These are phyloP conservation scores for Mormyrus iriodes DNA, from an alignment of 2,113 vertebrate genomes.

Conservation along the genomic window DNA sequence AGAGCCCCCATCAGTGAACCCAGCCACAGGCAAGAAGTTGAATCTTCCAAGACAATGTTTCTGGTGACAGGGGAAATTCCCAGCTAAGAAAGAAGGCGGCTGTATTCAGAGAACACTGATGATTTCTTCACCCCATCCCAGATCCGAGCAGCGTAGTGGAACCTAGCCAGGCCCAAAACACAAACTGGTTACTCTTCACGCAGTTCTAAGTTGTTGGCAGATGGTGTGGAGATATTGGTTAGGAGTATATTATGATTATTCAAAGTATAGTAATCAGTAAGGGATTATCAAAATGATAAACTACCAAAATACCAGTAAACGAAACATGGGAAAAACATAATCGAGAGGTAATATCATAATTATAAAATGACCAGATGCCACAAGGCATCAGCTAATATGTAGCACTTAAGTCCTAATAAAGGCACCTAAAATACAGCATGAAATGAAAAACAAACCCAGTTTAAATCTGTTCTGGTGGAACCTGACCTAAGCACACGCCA, in stretches of 20 bases:
- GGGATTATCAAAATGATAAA: background rate
- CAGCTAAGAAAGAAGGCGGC: conserved; percentile 71
- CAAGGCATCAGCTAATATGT: background rate
- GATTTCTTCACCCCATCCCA: conserved; percentile 90
- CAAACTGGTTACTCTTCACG: background rate
- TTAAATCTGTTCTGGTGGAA: background rate
- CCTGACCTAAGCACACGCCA: background rate
- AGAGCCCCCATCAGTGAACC: too few species aligned
- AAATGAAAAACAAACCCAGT: background rate
- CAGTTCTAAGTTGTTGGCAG: background rate
- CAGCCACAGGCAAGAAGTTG: background rate
- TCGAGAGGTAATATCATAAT: background rate
- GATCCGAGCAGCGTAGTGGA: conserved; percentile 84
- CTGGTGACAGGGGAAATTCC: background rate
- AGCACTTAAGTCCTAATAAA: background rate
- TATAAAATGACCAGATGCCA: background rate
- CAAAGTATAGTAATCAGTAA: background rate
- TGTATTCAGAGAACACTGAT: conserved; percentile 80
- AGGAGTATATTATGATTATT: background rate
- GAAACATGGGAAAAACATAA: background rate
- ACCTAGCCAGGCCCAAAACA: conserved; percentile 57
- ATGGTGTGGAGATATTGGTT: background rate
- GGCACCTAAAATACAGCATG: background rate
- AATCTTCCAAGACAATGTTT: background rate
- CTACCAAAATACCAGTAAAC: background rate